These are phyloP conservation scores for Cephus pulcher DNA, from an alignment of 2,888 invertebrate species.

Conservation along the genomic window DNA sequence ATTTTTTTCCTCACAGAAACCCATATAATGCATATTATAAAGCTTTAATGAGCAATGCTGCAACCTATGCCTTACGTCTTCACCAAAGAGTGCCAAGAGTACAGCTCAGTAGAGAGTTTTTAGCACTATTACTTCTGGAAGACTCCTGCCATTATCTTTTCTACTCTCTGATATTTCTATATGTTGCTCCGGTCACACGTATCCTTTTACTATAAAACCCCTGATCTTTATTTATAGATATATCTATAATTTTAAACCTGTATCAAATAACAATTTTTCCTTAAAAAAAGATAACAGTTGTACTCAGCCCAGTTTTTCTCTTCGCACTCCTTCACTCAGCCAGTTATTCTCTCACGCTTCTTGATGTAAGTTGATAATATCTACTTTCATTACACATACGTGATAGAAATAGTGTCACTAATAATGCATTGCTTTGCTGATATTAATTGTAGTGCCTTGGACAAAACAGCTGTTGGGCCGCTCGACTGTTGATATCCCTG, in stretches of 20 bases:
- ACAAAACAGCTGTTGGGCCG: conserved; percentile 92
- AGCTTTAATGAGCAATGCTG: conserved; percentile 92
- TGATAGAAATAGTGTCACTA: not conserved
- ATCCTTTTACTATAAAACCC: conserved; percentile 72
- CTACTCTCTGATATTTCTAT: conserved; percentile 94
- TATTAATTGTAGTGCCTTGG: conserved; percentile 79
- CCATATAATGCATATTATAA: conserved; percentile 89
- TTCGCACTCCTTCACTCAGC: conserved; percentile 94
- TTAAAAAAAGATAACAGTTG: conserved; percentile 73
- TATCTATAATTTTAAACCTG: not conserved
- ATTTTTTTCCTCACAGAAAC: conserved; percentile 70
- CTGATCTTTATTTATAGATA: conserved; percentile 1
- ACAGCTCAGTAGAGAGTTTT: conserved; percentile 84
- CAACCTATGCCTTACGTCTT: conserved; percentile 92
- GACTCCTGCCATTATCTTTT: conserved; percentile 97
- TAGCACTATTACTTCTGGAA: conserved; percentile 84
- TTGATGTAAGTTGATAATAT: conserved; percentile 83
- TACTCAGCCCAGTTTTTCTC: conserved; percentile 88
- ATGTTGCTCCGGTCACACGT: conserved; percentile 89
- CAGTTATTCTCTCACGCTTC: conserved; percentile 88
- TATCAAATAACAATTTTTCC: conserved; percentile 24
- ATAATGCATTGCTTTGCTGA: conserved; percentile 23
- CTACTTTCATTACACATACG: not conserved
- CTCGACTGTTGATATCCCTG: conserved; percentile 85
- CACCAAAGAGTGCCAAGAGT: conserved; percentile 94